Percentiles rank a stretch among this genome's conserved stretches.
These are phyloP conservation scores for Sebastes reedi DNA, from an alignment of 2,797 vertebrate species.

Conservation along the genomic window DNA sequence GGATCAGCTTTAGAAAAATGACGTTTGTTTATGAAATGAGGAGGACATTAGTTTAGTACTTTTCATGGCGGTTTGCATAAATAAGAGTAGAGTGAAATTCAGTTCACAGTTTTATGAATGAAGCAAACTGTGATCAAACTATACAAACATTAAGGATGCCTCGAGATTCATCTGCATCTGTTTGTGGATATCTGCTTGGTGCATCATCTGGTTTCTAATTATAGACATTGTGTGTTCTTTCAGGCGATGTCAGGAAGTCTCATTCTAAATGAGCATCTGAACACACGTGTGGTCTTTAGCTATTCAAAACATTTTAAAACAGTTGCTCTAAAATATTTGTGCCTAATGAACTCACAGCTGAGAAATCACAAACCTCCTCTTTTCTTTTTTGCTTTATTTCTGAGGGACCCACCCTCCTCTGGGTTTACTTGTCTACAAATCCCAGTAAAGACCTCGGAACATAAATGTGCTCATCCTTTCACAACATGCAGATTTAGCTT, in stretches of 20 bases:
- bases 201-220: background rate
- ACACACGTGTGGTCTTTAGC: background rate
- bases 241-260: background rate
- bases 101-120: background rate
- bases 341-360: background rate
- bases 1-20: background rate
- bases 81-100: background rate
- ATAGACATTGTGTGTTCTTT: background rate
- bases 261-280: background rate
- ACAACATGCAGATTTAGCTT: background rate
- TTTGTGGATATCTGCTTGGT: background rate
- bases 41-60: background rate
- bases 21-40: background rate
- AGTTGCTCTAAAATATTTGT: background rate
- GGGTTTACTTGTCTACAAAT: background rate
- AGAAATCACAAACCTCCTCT: background rate
- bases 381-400: background rate
- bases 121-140: background rate
- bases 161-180: background rate
- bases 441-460: background rate
- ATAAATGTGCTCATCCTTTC: background rate
- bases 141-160: background rate
- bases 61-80: background rate
- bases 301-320: slow-evolving; percentile 5
- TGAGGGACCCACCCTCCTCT: background rate